Evolutionary conservation across 1,140 invertebrate species (phyloP), one percentile per base, ranked within the genome.

Genomic region (Dufourea novaeangliae): DNA sequence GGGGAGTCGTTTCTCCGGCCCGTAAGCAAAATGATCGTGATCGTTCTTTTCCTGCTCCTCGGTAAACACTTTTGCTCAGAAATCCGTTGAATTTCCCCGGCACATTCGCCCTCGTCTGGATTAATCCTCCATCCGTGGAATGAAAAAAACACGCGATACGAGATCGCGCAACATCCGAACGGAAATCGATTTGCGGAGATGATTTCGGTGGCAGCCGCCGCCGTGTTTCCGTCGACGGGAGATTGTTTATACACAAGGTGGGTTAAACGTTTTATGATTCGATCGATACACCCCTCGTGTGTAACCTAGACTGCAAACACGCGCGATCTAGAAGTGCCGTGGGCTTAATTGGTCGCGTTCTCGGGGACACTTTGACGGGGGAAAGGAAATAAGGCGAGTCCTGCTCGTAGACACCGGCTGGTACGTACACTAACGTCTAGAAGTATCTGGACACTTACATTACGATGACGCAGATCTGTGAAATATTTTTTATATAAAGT

Each of bases 21-120:
- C 50, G 54, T 32, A 66, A 66, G 61, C n/a, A 56, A 56, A 74
- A 66, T 29, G n/a, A 72, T 62, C 32, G 17, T 34, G n/a, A 4
- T 29, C 12, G 27, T 17, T 50, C 59, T n/a, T 22, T 44, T 22
- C 2, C 14, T 12, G 4, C 14, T 17, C 41, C 0, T 17, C 12
- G 41, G 41, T 12, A 20, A 46, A 46, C 41, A 46, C 41, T 46
- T 46, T 46, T 14, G 14, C 14, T 20, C 20, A n/a, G 46, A n/a
- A n/a, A 50, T n/a, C 46, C 46, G 20, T n/a, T n/a, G 46, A n/a
- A n/a, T n/a, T 8, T 8, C 46, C 20, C 20, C 20, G 46, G 5
- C n/a, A n/a, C n/a, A n/a, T n/a, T n/a, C n/a, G n/a, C n/a, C 27
- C 10, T 6, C 17, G 20, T 25, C 5, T 8, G 0, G 27, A 62